phyloP scores from a whole-genome alignment of 1,140 invertebrate species.

The Ceratina japonica region DNA sequence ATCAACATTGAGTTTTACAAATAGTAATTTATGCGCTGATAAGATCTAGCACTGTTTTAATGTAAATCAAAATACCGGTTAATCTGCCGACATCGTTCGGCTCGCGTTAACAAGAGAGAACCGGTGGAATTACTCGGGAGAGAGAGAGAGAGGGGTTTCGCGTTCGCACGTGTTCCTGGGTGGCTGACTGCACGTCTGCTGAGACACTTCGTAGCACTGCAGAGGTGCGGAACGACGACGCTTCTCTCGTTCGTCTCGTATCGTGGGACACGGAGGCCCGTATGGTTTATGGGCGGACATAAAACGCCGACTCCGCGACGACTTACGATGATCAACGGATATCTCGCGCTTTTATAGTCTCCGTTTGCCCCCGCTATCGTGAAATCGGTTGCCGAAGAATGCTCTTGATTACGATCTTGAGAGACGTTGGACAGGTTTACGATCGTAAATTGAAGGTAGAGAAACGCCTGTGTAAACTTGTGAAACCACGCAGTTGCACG shows the following conservation, averaged over 20 bases:
- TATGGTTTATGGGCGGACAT: conserved; percentile 65
- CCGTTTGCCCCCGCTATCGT: conserved; percentile 63
- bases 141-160: neutral
- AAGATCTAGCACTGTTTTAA: no score
- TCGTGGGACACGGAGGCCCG: conserved; percentile 56
- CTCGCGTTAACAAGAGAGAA: no score
- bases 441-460: no score
- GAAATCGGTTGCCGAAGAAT: neutral
- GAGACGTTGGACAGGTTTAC: neutral
- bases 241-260: neutral
- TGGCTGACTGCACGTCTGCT: conserved; percentile 12
- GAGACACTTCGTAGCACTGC: conserved; percentile 12
- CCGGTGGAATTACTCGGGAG: no score
- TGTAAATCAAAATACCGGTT: no score
- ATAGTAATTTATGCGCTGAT: no score
- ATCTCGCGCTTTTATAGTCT: conserved; percentile 45
- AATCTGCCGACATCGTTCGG: no score
- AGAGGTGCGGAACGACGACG: neutral
- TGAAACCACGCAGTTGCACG: no score
- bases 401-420: conserved; percentile 7
- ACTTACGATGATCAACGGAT: conserved; percentile 58
- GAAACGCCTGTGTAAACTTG: no score
- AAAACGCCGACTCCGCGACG: conserved; percentile 51
- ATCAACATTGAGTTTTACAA: no score
- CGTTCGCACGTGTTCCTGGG: conserved; percentile 26